Evolutionary conservation across 1,140 invertebrate species (phyloP).

Genomic region (Zophobas atratus): DNA sequence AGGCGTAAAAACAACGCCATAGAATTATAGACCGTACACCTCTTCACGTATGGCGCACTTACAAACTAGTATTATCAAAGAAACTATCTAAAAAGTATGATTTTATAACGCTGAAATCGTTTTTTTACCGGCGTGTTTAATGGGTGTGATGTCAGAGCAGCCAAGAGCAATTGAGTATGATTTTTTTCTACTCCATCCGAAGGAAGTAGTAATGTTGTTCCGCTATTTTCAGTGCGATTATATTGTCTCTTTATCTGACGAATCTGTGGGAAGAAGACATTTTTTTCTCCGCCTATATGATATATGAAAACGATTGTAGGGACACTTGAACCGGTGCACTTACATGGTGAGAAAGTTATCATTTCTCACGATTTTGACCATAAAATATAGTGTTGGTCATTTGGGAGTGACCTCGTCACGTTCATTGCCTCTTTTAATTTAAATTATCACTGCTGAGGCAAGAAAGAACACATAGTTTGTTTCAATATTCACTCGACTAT

Average conservation of each 20-base stretch:
- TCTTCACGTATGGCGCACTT: constrained; percentile 51
- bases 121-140: constrained; percentile 31
- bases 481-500: too few species aligned
- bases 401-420: constrained; percentile 5
- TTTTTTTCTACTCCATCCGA: constrained; percentile 37
- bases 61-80: constrained; percentile 42
- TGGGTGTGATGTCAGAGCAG: constrained; percentile 35
- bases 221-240: constrained; percentile 29
- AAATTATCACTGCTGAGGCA: too few species aligned
- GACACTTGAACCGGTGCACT: constrained; percentile 28
- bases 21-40: constrained; percentile 55
- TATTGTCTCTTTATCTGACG: constrained; percentile 5
- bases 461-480: too few species aligned
- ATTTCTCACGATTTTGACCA: constrained; percentile 31
- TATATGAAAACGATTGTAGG: constrained; percentile 31
- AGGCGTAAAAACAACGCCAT: constrained; percentile 54
- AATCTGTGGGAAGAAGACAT: constrained; percentile 11
- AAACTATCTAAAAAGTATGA: constrained; percentile 42
- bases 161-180: constrained; percentile 29
- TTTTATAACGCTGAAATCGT: constrained; percentile 36
- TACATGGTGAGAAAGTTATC: constrained; percentile 20
- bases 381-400: constrained; percentile 16
- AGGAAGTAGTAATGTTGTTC: constrained; percentile 28
- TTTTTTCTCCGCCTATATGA: constrained; percentile 2
- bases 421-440: too few species aligned